Conservation (phyloP, 2,113 vertebrate species). For the Chinchilla lanigera region DNA sequence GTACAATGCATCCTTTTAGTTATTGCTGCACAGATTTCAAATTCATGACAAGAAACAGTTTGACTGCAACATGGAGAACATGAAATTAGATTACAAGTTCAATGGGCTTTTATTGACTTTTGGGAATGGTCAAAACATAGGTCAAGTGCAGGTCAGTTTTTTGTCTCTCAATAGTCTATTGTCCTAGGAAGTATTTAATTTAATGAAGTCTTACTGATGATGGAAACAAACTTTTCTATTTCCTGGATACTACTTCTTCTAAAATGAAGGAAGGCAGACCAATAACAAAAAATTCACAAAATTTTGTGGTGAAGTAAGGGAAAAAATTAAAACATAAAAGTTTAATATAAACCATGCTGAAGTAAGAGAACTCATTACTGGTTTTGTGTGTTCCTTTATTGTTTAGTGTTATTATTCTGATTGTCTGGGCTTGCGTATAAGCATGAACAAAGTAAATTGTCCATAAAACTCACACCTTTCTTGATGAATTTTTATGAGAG, state of each 20-base stretch:
- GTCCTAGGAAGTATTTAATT: constrained; percentile 30
- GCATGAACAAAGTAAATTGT: background rate
- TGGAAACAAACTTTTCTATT: constrained; percentile 32
- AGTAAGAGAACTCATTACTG: constrained; percentile 10
- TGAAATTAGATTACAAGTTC: constrained; percentile 72
- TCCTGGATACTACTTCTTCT: constrained; percentile 9
- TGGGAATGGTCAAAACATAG: constrained; percentile 61
- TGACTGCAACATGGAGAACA: constrained; percentile 1
- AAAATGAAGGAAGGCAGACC: background rate
- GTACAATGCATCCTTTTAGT: background rate
- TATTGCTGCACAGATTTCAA: background rate
- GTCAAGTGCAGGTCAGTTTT: constrained; percentile 69
- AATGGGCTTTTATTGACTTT: constrained; percentile 41
- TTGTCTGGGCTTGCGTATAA: background rate
- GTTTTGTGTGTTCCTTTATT: background rate
- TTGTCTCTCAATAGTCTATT: constrained; percentile 2
- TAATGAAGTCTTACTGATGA: constrained; percentile 24
- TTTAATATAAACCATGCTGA: constrained; percentile 1
- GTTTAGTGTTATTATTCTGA: background rate
- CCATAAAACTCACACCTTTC: background rate
- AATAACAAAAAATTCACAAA: background rate
- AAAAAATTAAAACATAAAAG: background rate
- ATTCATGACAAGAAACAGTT: constrained; percentile 48
- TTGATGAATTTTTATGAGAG: background rate
- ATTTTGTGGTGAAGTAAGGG: background rate